A percentile compares a stretch with the other conserved stretches of the same genome.
Evolutionary conservation across 2,113 vertebrate species (phyloP).

Genomic region (Delphinus delphis): DNA sequence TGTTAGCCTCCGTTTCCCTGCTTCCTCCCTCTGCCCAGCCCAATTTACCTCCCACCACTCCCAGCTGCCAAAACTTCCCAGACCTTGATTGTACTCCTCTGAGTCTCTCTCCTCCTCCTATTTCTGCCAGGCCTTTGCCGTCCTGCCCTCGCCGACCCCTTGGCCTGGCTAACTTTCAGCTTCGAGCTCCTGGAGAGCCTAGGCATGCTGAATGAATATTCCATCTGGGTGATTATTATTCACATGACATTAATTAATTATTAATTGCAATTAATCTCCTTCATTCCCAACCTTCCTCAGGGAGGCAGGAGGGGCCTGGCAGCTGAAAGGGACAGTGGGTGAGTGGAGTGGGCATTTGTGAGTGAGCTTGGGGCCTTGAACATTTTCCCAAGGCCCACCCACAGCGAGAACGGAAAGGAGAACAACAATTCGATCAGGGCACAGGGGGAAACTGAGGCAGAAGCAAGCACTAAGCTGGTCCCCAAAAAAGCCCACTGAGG

Average conservation of each 20-base stretch:
- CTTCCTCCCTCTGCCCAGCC: conserved; percentile 52
- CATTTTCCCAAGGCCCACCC: not conserved
- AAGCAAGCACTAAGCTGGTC: not conserved
- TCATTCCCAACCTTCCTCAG: conserved; percentile 72
- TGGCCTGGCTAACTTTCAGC: conserved; percentile 63
- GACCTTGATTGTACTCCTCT: not conserved
- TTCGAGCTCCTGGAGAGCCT: conserved; percentile 43
- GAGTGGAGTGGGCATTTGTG: not conserved
- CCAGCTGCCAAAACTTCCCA: conserved; percentile 58
- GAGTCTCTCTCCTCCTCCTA: not conserved
- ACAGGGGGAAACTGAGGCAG: conserved; percentile 64
- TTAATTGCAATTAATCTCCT: conserved; percentile 80
- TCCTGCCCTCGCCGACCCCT: not conserved
- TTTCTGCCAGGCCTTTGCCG: not conserved
- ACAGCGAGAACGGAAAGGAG: not conserved
- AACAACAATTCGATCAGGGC: not conserved
- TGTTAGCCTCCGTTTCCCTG: conserved; percentile 65
- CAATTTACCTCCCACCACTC: conserved; percentile 49
- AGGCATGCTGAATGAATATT: conserved; percentile 67
- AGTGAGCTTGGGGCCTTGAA: not conserved
- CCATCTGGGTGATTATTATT: conserved; percentile 77
- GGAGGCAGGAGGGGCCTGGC: conserved; percentile 41
- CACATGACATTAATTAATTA: conserved; percentile 81
- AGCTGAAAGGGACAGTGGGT: conserved; percentile 1
- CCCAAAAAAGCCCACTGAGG: not conserved